Evolutionary conservation across 1,140 invertebrate species (phyloP).

Genomic region (Amphibalanus amphitrite): DNA sequence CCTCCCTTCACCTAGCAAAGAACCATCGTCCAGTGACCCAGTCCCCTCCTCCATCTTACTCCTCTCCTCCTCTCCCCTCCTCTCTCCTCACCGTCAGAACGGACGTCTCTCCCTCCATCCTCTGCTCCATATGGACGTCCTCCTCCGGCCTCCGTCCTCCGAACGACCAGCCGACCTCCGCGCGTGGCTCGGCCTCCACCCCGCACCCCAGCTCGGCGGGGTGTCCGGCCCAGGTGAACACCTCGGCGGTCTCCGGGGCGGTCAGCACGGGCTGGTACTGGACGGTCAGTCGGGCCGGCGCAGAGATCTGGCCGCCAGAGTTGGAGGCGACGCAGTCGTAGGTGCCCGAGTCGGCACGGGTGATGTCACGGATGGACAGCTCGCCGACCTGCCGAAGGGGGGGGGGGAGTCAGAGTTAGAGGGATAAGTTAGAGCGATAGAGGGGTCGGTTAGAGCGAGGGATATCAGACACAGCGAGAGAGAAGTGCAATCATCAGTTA

Average conservation of each 20-base stretch:
- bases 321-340: conserved; percentile 75
- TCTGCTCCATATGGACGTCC: background rate
- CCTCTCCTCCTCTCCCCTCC: no score
- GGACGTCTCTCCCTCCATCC: background rate
- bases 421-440: no score
- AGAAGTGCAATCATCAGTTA: no score
- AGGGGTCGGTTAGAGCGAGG: no score
- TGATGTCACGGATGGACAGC: conserved; percentile 28
- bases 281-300: conserved; percentile 63
- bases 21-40: no score
- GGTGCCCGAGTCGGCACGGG: conserved; percentile 59
- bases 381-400: background rate
- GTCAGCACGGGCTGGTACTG: conserved; percentile 63
- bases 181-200: conserved; percentile 79
- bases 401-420: background rate
- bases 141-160: background rate
- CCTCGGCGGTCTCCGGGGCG: conserved; percentile 41
- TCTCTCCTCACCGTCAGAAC: background rate
- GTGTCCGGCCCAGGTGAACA: conserved; percentile 60
- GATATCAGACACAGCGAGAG: no score
- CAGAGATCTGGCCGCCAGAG: conserved; percentile 47
- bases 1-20: no score
- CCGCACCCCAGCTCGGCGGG: conserved; percentile 70
- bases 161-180: conserved; percentile 32
- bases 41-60: no score